Evolutionary conservation across 2,797 vertebrate species (phyloP), one percentile per base, ranked within the genome.

Genomic region (Scyliorhinus canicula): DNA sequence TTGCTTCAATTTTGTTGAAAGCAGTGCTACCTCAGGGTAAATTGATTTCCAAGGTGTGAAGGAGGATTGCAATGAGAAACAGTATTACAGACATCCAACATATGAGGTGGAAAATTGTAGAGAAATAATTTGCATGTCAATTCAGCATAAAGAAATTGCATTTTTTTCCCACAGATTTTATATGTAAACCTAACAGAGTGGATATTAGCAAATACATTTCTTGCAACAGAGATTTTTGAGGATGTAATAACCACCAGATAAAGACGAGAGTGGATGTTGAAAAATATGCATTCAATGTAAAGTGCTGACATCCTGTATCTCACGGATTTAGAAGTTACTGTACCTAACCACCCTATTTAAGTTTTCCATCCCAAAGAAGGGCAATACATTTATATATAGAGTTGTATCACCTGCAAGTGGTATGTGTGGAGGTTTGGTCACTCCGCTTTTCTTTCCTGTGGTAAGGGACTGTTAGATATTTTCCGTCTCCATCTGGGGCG

Each of bases 81-180:
- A 94, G 67, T 94, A 94, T 52, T 74, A 52, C 31, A 94, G 93
- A 71, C 14, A 71, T 74, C 93, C 31, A 94, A 74, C 93, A 94
- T 74, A 69, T 94, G 67, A 74, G 93, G 69, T 74, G 67, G 93
- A 52, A 65, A 93, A 67, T 50, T 47, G 63, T 40, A 69, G 67
- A 31, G 67, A 94, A 71, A 94, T 69, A 93, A 93, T 94, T 94
- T 71, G 93, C 93, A 94, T 71, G 65, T 69, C 55, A 69, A 67
- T 71, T 71, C 67, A 71, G 44, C 31, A 74, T 55, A 74, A 94
- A 52, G 67, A 28, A 94, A 74, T 71, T 74, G 71, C 50, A 71
- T 71, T 67, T 93, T 93, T 93, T 67, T 67, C 40, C 57, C 4
- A 28, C 21, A 26, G 47, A 50, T 85, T 67, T 44, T 71, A 69